Conservation (phyloP, 1,140 invertebrate species). For the Scaptomyza hsui region DNA sequence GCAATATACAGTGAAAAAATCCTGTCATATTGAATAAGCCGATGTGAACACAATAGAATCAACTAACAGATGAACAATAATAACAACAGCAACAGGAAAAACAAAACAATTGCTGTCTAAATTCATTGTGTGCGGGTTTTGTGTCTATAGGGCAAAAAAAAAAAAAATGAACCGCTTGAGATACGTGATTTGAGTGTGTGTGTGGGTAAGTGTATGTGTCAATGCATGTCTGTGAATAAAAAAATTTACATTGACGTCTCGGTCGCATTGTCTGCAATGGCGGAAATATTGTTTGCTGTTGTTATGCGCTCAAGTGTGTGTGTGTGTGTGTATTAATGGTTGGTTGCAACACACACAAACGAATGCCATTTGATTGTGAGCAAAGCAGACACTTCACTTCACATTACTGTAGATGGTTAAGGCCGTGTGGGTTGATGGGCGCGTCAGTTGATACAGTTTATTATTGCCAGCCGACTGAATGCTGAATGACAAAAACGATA, state of each 20-base stretch:
- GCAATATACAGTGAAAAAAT: slow-evolving; percentile 13
- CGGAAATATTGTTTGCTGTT: slow-evolving; percentile 47
- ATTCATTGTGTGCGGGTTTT: slow-evolving; percentile 72
- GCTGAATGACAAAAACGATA: slow-evolving; percentile 17
- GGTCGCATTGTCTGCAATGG: slow-evolving; percentile 66
- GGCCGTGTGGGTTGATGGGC: slow-evolving; percentile 22
- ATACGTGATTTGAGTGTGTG: slow-evolving; percentile 18
- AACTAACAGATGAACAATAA: slow-evolving; percentile 48
- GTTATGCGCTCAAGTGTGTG: neutral
- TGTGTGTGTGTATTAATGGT: slow-evolving; percentile 21
- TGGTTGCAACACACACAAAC: slow-evolving; percentile 12
- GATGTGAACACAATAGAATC: slow-evolving; percentile 30
- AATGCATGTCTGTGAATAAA: slow-evolving; percentile 74
- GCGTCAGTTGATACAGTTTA: slow-evolving; percentile 67
- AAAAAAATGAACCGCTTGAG: slow-evolving; percentile 63
- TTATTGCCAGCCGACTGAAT: slow-evolving; percentile 68
- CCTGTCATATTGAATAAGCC: slow-evolving; percentile 42
- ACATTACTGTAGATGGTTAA: slow-evolving; percentile 47
- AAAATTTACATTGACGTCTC: slow-evolving; percentile 69
- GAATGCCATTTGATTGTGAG: slow-evolving; percentile 61
- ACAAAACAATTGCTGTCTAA: slow-evolving; percentile 78
- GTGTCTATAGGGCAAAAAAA: slow-evolving; percentile 50
- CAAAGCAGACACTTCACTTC: slow-evolving; percentile 68
- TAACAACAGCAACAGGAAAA: slow-evolving; percentile 47
- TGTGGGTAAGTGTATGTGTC: slow-evolving; percentile 51